Evolutionary conservation across 2,888 invertebrate genomes (phyloP), one percentile per base, ranked within the genome.

Genomic region (Pollenia griseotomentosa): DNA sequence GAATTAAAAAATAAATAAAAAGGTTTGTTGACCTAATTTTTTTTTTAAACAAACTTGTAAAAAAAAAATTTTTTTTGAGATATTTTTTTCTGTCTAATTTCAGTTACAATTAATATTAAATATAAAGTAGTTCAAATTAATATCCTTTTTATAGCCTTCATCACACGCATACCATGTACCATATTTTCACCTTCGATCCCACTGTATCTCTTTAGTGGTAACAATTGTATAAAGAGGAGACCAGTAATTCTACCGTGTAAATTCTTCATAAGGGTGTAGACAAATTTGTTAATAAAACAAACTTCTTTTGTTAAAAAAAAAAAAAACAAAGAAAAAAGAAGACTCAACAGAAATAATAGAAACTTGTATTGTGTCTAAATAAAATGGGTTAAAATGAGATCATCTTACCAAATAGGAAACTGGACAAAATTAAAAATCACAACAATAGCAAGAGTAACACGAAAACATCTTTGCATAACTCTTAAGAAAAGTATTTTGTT

Each of bases 401-500:
- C 83, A 83, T 77, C 75, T 83, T 44, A 68, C 75, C 42, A 70
- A 83, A 83, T 75, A 70, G 68, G 68, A 61, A 75, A 73, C 51
- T 11, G 16, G 46, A 66, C 42, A 65, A 53, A 51, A 10, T 51
- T 14, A n/a, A 33, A 33, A 74, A 74, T 53, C n/a, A 61, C 40
- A 16, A 16, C 14, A 40, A 68, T 33, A 33, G 8, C 42, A 40
- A 44, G 9, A 78, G 66, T 12, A 8, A 46, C n/a, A 14, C n/a
- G 2, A 70, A 61, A 51, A 19, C n/a, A 51, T 48, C 33, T 42
- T 55, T 4, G 16, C 40, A 80, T 12, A 63, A 53, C 68, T 82
- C 82, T 75, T 75, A 57, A 51, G 33, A 82, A 74, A 59, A 57
- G 42, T 19, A 42, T 61, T 70, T 48, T 59, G 19, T 59, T 79